Base-by-base conservation (phyloP, 2,113 vertebrate species). In the Pleuronectes platessa region DNA sequence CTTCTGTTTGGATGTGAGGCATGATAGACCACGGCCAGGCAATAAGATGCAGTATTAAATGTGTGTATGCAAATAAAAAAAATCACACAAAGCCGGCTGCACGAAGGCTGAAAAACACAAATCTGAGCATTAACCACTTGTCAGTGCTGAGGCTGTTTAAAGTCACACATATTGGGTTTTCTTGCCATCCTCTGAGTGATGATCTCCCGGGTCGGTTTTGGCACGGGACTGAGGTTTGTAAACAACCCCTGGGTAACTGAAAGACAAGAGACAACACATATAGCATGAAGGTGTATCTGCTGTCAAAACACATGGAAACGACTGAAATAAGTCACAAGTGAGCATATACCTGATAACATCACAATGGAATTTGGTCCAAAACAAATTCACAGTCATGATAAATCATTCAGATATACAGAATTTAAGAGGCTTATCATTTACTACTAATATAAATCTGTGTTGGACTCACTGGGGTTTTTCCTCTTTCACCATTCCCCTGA, bases 221-320 rank as follows among this genome's bases (percentile, higher is more conserved):
- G 92, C 93, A 64, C 84, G 74, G 21, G 94, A 80, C 0, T 96
- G 94, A 0, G 94, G 93, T 0, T 96, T 96, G 88, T 98, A 97
- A 63, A 92, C 95, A 31, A 97, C 95, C 0, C 94, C 89, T 56
- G 95, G 96, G 92, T 97, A 97, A 9, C 95, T 96, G 72, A 54
- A 72, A 74, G 70, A 20, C 24, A 60, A 60, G 23, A 68, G 24
- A 26, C n/a, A 35, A 40, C 40, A 42, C 12, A 12, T 17, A 40
- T 17, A 40, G 2, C 4, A 58, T 49, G 3, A 35, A 37, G 4
- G 2, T 47, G 8, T 13, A 4, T 27, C 47, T 26, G 42, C 18
- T 53, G 21, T 24, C 5, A 37, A 23, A 35, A n/a, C 20, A 18
- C 26, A 4, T 6, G 11, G 3, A n/a, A 21, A 54, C 15, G 17